phyloP scores from a whole-genome alignment of 2,113 vertebrate genomes.

The Siphamia tubifer region DNA sequence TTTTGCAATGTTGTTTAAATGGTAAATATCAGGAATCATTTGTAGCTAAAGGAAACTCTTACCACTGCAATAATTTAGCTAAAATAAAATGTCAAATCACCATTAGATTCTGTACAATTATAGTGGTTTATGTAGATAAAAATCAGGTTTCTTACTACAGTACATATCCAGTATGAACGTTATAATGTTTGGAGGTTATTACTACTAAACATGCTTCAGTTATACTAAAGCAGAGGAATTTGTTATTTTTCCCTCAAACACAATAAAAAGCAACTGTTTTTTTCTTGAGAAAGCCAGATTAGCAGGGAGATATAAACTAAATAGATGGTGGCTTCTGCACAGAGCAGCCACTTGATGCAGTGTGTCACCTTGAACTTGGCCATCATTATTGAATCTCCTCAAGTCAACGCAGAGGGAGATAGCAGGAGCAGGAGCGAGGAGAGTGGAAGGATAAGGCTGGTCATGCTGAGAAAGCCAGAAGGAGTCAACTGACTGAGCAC shows the following conservation, averaged over 20 bases:
- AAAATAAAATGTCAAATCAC: not conserved
- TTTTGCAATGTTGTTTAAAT: too few relatives aligned
- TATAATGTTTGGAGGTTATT: conserved; percentile 2
- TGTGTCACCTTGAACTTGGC: conserved; percentile 43
- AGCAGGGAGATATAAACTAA: conserved; percentile 18
- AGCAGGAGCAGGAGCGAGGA: not conserved
- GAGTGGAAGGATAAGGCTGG: not conserved
- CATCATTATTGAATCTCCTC: conserved; percentile 24
- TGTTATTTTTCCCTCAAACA: not conserved
- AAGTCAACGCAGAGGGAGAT: conserved; percentile 3
- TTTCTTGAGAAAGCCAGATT: conserved; percentile 21
- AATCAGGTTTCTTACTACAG: too few relatives aligned
- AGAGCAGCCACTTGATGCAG: conserved; percentile 14
- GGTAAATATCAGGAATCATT: not conserved
- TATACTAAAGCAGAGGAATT: not conserved
- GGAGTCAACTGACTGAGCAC: not conserved
- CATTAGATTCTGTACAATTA: too few relatives aligned
- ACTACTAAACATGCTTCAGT: not conserved
- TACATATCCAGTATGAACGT: too few relatives aligned
- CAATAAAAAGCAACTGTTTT: not conserved
- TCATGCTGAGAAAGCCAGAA: not conserved
- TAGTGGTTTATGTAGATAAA: not conserved
- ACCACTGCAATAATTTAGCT: not conserved
- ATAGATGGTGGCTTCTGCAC: not conserved
- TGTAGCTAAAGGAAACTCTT: not conserved